These are phyloP conservation scores for Monomorium pharaonis DNA, from an alignment of 1,140 invertebrate species.

Conservation along the genomic window DNA sequence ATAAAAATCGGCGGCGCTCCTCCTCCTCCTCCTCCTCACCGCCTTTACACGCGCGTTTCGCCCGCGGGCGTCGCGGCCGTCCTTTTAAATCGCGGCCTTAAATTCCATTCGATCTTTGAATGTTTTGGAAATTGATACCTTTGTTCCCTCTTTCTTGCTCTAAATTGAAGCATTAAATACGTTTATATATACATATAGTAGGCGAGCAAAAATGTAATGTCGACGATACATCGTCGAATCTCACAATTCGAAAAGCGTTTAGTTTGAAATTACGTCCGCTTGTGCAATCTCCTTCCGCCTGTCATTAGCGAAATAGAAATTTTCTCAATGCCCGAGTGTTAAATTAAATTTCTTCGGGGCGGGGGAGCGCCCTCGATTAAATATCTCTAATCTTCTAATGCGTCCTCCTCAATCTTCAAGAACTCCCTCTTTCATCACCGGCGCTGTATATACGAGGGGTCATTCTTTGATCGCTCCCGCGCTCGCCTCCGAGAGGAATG, in stretches of 20 bases:
- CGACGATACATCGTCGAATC: not conserved
- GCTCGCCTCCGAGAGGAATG: not conserved
- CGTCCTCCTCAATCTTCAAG: not conserved
- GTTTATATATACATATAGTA: not conserved
- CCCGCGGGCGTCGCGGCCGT: not conserved
- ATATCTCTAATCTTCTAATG: constrained; percentile 27
- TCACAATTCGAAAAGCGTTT: not conserved
- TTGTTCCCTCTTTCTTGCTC: not conserved
- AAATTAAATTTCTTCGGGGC: not conserved
- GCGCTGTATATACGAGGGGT: not conserved
- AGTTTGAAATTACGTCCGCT: not conserved
- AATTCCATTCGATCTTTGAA: not conserved
- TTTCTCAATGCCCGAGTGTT: not conserved
- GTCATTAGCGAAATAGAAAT: not conserved
- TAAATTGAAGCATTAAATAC: not conserved
- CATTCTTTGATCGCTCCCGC: constrained; percentile 47
- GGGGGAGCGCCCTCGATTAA: not conserved
- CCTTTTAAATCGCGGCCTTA: not conserved
- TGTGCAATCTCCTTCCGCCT: not conserved
- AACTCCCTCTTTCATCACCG: constrained; percentile 30
- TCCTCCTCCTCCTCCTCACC: not conserved
- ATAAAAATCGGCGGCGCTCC: constrained; percentile 32
- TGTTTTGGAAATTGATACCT: not conserved
- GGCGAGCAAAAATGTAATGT: not conserved
- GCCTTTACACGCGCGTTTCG: not conserved